phyloP scores from a whole-genome alignment of 1,140 invertebrate species.

The Ostrea denselamellosa region DNA sequence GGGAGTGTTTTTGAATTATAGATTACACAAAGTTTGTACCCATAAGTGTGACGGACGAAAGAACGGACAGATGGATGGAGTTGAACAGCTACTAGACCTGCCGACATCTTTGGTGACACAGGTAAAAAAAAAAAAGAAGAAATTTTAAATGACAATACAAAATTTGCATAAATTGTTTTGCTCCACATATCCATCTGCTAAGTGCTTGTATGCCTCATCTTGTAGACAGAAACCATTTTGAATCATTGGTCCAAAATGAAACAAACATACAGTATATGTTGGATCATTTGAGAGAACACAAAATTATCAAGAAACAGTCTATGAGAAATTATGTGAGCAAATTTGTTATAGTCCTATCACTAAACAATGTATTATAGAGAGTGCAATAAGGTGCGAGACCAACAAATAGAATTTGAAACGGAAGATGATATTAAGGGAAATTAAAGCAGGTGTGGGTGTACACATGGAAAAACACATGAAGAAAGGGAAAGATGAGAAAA shows the following conservation, averaged over 20 bases:
- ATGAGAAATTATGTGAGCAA: neutral
- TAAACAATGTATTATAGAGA: constrained; percentile 55
- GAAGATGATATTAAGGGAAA: constrained; percentile 23
- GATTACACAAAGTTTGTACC: no score
- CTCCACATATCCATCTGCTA: neutral
- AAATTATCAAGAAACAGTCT: neutral
- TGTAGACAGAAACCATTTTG: constrained; percentile 48
- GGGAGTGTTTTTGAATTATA: no score
- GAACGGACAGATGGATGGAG: no score
- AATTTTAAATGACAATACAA: constrained; percentile 41
- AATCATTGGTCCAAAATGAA: constrained; percentile 48
- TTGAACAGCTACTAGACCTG: no score
- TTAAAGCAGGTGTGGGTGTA: neutral
- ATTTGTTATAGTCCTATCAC: constrained; percentile 19
- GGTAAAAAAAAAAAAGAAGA: constrained; percentile 53
- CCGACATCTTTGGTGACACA: no score
- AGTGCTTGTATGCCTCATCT: constrained; percentile 46
- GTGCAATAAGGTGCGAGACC: constrained; percentile 56
- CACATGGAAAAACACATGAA: constrained; percentile 47
- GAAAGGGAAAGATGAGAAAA: constrained; percentile 46
- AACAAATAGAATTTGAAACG: constrained; percentile 30
- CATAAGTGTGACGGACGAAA: no score
- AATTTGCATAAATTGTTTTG: constrained; percentile 50
- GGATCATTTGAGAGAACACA: no score
- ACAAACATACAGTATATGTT: no score